Conservation (phyloP, 2,113 vertebrate genomes). For the Hystrix cristata region DNA sequence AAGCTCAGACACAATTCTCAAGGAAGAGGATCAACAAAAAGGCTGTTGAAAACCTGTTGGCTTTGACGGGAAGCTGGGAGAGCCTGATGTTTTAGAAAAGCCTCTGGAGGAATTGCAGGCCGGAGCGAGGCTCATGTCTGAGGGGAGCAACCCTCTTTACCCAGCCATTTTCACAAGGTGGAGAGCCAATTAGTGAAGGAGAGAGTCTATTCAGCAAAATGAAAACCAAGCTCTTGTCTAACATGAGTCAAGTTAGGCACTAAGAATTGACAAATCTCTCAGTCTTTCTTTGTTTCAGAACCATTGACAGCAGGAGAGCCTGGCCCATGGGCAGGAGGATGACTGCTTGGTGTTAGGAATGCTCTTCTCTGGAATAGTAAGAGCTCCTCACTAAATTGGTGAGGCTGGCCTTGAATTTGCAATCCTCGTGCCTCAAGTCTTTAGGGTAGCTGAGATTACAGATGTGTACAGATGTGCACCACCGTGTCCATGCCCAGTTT, state of each 20-base stretch:
- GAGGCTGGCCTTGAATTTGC: neutral
- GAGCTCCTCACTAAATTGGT: neutral
- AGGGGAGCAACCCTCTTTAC: neutral
- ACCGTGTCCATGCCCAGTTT: neutral
- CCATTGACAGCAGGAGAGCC: neutral
- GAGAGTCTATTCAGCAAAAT: neutral
- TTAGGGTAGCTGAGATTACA: neutral
- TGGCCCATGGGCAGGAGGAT: constrained; percentile 18
- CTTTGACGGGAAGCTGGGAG: neutral
- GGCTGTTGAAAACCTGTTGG: constrained; percentile 59
- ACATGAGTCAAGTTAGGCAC: neutral
- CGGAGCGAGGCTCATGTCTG: neutral
- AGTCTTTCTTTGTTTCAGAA: constrained; percentile 62
- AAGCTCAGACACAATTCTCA: constrained; percentile 60
- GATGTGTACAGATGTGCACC: neutral
- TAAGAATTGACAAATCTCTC: constrained; percentile 42
- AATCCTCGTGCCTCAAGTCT: neutral
- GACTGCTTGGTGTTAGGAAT: neutral
- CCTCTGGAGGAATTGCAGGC: neutral
- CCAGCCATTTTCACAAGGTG: neutral
- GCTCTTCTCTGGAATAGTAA: constrained; percentile 47
- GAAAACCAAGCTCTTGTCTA: constrained; percentile 25
- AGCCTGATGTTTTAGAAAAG: neutral
- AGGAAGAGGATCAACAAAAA: constrained; percentile 36
- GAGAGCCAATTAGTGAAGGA: constrained; percentile 50